phyloP scores from a whole-genome alignment of 2,797 vertebrate species.

The Austrolebias charrua region DNA sequence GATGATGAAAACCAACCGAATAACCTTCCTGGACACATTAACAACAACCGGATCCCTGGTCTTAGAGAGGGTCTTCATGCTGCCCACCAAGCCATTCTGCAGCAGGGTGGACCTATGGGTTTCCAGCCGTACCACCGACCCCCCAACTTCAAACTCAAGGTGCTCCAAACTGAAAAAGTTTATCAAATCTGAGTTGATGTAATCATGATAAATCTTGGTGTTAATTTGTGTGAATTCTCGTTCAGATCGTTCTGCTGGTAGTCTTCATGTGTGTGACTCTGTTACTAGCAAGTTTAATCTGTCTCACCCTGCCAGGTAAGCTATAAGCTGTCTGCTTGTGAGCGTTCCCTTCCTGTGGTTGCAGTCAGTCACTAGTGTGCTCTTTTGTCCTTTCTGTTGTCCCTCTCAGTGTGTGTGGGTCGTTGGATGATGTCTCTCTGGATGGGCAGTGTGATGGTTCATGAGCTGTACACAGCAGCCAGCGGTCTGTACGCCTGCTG shows the following conservation, averaged over 20 bases:
- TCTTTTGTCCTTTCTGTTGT: not conserved
- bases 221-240: conserved; percentile 73
- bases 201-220: not conserved
- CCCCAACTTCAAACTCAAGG: conserved; percentile 90
- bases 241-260: conserved; percentile 87
- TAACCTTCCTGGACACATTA: conserved; percentile 83
- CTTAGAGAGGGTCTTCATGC: conserved; percentile 94
- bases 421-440: conserved; percentile 98
- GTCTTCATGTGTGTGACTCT: conserved; percentile 94
- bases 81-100: conserved; percentile 95
- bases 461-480: conserved; percentile 96
- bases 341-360: not conserved
- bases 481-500: conserved; percentile 96
- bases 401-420: conserved; percentile 87
- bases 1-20: conserved; percentile 89
- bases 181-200: not conserved
- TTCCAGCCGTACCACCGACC: conserved; percentile 95
- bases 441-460: conserved; percentile 94
- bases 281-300: conserved; percentile 91
- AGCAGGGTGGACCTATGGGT: conserved; percentile 92
- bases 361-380: not conserved
- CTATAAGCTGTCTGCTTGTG: not conserved
- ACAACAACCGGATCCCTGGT: conserved; percentile 88
- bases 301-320: conserved; percentile 92
- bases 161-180: conserved; percentile 45